Evolutionary conservation across 2,888 invertebrate species (phyloP).

Genomic region (Mesorhabditis sp.): DNA sequence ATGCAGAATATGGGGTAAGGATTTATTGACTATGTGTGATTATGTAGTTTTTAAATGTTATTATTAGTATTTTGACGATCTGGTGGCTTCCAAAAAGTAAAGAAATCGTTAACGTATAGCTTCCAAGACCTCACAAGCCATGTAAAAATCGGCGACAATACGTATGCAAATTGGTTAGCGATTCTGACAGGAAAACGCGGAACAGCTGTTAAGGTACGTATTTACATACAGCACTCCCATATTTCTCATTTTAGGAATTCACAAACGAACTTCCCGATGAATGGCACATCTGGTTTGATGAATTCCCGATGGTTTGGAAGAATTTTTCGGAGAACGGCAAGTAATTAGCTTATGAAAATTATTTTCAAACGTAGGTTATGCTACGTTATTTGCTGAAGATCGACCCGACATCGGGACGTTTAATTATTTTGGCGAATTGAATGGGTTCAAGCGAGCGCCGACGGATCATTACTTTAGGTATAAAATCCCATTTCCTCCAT

Average conservation of each 20-base stretch:
- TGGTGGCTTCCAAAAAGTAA: too few species aligned
- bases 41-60: too few species aligned
- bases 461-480: slow-evolving; percentile 57
- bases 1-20: slow-evolving; percentile 31
- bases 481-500: too few species aligned
- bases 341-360: slow-evolving; percentile 8
- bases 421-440: slow-evolving; percentile 49
- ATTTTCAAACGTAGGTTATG: slow-evolving; percentile 40
- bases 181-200: slow-evolving; percentile 53
- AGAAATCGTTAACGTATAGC: not conserved
- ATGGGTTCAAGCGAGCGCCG: slow-evolving; percentile 57
- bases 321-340: slow-evolving; percentile 25
- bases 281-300: slow-evolving; percentile 40
- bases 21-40: too few species aligned
- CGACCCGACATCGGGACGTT: slow-evolving; percentile 59
- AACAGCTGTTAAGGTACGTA: slow-evolving; percentile 16
- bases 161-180: slow-evolving; percentile 58
- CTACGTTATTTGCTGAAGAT: slow-evolving; percentile 59
- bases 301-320: slow-evolving; percentile 37
- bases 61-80: too few species aligned
- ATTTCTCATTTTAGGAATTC: slow-evolving; percentile 28
- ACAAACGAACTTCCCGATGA: slow-evolving; percentile 33
- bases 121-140: slow-evolving; percentile 44
- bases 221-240: not conserved
- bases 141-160: slow-evolving; percentile 60